These are phyloP conservation scores for Acrocephalus scirpaceus DNA, from an alignment of 2,797 vertebrate species.

Conservation along the genomic window DNA sequence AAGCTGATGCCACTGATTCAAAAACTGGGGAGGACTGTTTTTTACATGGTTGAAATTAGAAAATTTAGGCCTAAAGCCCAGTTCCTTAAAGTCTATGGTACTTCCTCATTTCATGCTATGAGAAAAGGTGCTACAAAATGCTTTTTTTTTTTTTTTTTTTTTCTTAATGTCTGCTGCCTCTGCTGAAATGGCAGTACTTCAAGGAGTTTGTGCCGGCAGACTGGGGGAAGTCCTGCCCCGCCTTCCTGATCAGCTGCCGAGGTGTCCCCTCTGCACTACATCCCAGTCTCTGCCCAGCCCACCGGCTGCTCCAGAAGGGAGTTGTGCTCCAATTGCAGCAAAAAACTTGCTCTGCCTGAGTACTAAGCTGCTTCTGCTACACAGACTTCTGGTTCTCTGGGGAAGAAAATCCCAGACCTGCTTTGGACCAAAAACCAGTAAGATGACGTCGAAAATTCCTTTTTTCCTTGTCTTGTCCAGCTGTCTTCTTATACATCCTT, in stretches of 20 bases:
- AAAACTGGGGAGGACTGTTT: not conserved
- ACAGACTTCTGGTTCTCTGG: not conserved
- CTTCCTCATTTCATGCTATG: not conserved
- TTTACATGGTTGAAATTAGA: not conserved
- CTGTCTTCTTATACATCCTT: not conserved
- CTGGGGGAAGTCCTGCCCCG: accelerated
- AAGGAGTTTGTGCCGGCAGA: not conserved
- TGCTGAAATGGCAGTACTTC: not conserved
- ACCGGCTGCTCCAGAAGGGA: accelerated
- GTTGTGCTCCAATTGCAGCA: not conserved
- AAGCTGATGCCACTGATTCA: not conserved
- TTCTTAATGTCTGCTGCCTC: not conserved
- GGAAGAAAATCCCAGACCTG: not conserved
- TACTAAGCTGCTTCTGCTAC: not conserved
- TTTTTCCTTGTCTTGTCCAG: not conserved
- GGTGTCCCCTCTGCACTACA: not conserved
- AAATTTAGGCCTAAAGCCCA: not conserved
- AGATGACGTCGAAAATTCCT: not conserved
- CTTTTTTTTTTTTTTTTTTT: not conserved
- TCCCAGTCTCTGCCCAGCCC: accelerated
- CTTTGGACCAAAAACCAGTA: not conserved
- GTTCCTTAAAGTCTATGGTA: not conserved
- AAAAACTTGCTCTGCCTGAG: not conserved
- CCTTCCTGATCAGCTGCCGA: accelerated
- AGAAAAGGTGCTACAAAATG: not conserved